phyloP scores from a whole-genome alignment of 35 echinoderm and acorn worm species.

The Chiridota heheva region DNA sequence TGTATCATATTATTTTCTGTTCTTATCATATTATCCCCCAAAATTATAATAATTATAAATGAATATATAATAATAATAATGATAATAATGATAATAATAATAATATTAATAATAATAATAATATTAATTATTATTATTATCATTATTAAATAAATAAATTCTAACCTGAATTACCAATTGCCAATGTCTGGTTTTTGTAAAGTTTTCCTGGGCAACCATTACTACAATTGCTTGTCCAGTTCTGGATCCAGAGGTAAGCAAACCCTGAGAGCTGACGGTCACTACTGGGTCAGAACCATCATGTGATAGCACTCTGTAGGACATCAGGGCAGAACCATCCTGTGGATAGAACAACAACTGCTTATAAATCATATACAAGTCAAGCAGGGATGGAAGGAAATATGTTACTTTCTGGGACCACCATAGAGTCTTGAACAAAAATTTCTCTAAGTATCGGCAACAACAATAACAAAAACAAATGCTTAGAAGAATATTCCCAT shows the following conservation, averaged over 20 bases:
- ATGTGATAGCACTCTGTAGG: slow-evolving; percentile 41
- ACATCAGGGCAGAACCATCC: slow-evolving; percentile 77
- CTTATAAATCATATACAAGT: no score
- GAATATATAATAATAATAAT: neutral
- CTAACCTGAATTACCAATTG: neutral
- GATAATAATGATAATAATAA: neutral
- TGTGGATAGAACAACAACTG: slow-evolving; percentile 21
- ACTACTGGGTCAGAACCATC: slow-evolving; percentile 29
- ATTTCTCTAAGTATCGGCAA: no score
- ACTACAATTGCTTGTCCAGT: slow-evolving; percentile 58
- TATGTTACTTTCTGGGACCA: no score
- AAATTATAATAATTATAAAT: neutral
- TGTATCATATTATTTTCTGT: neutral
- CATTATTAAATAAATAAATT: neutral
- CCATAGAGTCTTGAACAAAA: no score
- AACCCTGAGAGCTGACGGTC: slow-evolving; percentile 50
- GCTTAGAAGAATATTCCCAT: no score
- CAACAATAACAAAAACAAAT: no score
- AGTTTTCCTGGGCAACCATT: slow-evolving; percentile 65
- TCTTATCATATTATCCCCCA: neutral
- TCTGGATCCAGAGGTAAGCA: slow-evolving; percentile 41
- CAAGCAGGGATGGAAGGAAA: no score
- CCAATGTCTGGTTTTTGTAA: slow-evolving; percentile 70
- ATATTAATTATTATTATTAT: neutral
- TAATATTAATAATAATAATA: neutral